Evolutionary conservation across 2,797 vertebrate genomes (phyloP).

Genomic region (Pseudochirops cupreus): DNA sequence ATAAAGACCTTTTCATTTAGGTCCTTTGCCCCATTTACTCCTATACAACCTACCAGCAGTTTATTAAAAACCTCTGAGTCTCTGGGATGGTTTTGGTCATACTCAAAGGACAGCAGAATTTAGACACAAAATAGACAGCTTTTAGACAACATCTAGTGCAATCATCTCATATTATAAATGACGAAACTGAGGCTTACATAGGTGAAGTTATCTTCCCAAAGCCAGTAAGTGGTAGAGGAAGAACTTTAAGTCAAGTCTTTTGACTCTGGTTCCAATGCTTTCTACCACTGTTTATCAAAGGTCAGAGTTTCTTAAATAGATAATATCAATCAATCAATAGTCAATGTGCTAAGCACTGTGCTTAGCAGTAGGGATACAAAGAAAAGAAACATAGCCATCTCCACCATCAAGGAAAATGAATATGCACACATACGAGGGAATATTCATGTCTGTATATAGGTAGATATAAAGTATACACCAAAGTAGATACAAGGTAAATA

Average conservation of each 20-base stretch:
- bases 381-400: neutral
- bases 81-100: conserved; percentile 60
- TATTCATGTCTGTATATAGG: neutral
- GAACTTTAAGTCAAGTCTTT: neutral
- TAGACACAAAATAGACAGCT: neutral
- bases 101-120: conserved; percentile 13
- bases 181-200: neutral
- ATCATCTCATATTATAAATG: neutral
- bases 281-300: neutral
- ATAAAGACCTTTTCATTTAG: conserved; percentile 27
- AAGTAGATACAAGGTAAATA: neutral
- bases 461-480: neutral
- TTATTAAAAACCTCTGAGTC: conserved; percentile 49
- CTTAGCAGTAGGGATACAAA: neutral
- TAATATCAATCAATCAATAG: neutral
- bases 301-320: neutral
- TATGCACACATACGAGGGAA: no score
- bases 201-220: neutral
- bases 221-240: neutral
- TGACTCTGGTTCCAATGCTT: neutral
- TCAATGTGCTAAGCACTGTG: neutral
- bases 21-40: neutral
- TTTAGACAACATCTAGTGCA: neutral
- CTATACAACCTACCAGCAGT: conserved; percentile 43
- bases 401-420: no score